phyloP scores from a whole-genome alignment of 2,888 invertebrate species.

The Physocephala rufipes region DNA sequence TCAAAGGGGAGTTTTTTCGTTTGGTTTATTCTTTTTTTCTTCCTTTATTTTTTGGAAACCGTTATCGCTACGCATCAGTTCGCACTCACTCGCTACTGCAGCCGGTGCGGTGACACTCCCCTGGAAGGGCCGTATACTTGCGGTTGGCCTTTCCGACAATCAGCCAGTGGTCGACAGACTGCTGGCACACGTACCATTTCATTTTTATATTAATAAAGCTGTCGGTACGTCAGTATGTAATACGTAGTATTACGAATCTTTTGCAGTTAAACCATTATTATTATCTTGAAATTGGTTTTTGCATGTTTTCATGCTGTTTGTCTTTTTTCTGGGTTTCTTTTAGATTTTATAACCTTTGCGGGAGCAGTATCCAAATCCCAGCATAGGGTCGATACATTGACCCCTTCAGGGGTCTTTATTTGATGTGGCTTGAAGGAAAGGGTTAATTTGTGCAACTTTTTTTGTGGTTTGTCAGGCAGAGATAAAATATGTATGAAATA shows the following conservation, averaged over 20 bases:
- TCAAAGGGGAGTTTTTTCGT: conserved; percentile 17
- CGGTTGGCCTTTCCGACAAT: conserved; percentile 5
- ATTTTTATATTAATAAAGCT: not conserved
- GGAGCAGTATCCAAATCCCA: no score
- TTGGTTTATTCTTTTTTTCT: no score
- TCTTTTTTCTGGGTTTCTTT: not conserved
- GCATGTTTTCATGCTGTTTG: not conserved
- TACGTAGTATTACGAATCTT: no score
- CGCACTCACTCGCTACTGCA: conserved; percentile 21
- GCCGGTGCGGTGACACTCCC: not conserved
- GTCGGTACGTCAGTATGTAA: no score
- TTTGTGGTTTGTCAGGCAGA: not conserved
- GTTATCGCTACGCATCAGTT: conserved; percentile 35
- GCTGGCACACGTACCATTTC: conserved; percentile 11
- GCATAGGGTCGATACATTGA: no score
- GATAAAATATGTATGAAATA: not conserved
- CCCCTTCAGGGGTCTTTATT: no score
- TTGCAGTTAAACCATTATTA: conserved; percentile 29
- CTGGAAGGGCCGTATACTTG: not conserved
- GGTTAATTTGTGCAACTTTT: no score
- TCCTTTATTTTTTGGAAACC: not conserved
- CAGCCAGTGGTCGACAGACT: conserved; percentile 15
- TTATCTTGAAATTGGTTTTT: conserved; percentile 21
- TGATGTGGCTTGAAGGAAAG: no score
- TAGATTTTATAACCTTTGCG: not conserved